Evolutionary conservation across 2,113 vertebrate species (phyloP).

Genomic region (Anseranas semipalmata): DNA sequence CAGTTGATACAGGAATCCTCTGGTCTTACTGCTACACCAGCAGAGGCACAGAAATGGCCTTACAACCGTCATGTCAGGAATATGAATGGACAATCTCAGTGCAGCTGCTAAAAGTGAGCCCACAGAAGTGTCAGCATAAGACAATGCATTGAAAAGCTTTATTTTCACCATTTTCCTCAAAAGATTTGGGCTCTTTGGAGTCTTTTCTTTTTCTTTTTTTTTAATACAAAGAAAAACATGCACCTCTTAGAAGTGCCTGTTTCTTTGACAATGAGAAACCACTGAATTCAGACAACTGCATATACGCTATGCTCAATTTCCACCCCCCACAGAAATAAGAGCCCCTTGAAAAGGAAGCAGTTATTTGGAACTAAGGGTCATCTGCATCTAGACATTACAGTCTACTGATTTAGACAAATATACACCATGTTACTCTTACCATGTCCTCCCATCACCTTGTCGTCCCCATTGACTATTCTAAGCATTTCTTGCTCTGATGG

Average conservation of each 20-base stretch:
- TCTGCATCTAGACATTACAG: neutral
- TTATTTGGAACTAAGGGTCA: neutral
- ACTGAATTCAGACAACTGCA: neutral
- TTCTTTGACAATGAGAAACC: neutral
- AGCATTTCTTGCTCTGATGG: neutral
- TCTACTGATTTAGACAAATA: neutral
- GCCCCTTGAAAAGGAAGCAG: neutral
- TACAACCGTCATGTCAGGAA: neutral
- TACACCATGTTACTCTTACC: neutral
- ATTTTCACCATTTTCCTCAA: neutral
- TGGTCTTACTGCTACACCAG: neutral
- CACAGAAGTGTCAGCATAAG: neutral
- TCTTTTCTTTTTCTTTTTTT: neutral
- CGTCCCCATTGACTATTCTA: neutral
- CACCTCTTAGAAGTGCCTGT: neutral
- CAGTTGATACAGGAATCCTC: neutral
- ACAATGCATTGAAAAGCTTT: neutral
- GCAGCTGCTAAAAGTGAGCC: neutral
- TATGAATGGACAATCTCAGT: neutral
- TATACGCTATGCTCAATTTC: neutral
- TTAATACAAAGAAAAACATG: neutral
- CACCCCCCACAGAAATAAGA: neutral
- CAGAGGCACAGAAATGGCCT: neutral
- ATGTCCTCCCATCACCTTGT: neutral
- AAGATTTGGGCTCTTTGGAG: neutral